These are phyloP conservation scores for Drosophila malerkotliana DNA, from an alignment of 1,140 invertebrate genomes.

Conservation along the genomic window DNA sequence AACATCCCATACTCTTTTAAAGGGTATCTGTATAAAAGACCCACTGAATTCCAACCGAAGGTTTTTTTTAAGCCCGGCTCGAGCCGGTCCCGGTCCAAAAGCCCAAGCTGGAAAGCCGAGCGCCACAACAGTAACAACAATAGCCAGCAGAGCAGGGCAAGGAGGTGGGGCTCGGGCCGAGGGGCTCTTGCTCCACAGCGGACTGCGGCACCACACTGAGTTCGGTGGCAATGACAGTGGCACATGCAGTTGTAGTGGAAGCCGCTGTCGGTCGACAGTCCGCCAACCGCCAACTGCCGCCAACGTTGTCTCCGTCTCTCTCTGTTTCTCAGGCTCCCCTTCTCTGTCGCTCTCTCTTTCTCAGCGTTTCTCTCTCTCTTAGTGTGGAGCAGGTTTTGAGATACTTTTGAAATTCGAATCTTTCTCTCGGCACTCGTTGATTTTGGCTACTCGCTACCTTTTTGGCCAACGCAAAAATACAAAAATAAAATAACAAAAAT, in stretches of 20 bases:
- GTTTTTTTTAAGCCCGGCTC: slow-evolving; percentile 62
- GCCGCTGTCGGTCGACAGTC: slow-evolving; percentile 71
- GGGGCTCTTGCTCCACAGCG: slow-evolving; percentile 25
- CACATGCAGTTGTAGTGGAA: slow-evolving; percentile 84
- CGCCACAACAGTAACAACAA: slow-evolving; percentile 43
- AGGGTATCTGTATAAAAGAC: slow-evolving; percentile 6
- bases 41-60: slow-evolving; percentile 70
- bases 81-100: slow-evolving; percentile 10
- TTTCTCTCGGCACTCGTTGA: slow-evolving; percentile 53
- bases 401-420: slow-evolving; percentile 15
- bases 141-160: not conserved
- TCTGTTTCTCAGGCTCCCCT: not conserved
- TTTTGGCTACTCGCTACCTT: slow-evolving; percentile 56
- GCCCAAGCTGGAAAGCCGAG: slow-evolving; percentile 29
- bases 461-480: slow-evolving; percentile 74
- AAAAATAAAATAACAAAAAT: slow-evolving; percentile 49
- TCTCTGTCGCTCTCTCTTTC: slow-evolving; percentile 15
- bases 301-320: slow-evolving; percentile 52
- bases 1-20: not conserved
- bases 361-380: not conserved
- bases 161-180: not conserved
- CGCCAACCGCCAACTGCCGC: slow-evolving; percentile 64
- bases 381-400: slow-evolving; percentile 41
- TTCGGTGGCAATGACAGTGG: slow-evolving; percentile 84
- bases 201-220: slow-evolving; percentile 83